These are phyloP conservation scores for Tympanoctomys barrerae DNA, from an alignment of 2,797 vertebrate species.

Conservation along the genomic window DNA sequence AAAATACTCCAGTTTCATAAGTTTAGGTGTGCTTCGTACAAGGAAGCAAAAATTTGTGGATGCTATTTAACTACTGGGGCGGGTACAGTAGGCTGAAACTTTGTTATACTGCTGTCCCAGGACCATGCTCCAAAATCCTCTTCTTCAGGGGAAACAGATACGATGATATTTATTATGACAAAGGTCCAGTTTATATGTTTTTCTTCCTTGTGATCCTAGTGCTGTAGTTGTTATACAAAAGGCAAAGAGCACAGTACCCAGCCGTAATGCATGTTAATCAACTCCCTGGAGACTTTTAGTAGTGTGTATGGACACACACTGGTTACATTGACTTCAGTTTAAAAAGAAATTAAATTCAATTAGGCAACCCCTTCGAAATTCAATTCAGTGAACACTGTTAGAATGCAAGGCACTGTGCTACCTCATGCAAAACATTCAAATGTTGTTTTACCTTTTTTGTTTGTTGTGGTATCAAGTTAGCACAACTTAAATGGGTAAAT, in stretches of 20 bases:
- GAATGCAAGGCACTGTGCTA: not conserved
- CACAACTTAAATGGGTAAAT: conserved; percentile 12
- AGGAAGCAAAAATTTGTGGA: conserved; percentile 5
- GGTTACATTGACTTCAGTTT: conserved; percentile 66
- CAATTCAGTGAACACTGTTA: conserved; percentile 56
- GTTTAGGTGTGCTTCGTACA: not conserved
- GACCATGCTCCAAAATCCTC: not conserved
- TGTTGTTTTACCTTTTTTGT: conserved; percentile 60
- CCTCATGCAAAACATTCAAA: conserved; percentile 19
- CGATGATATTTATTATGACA: not conserved
- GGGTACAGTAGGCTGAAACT: not conserved
- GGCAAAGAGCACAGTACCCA: conserved; percentile 19
- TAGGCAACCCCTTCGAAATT: conserved; percentile 64
- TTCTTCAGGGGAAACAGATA: conserved; percentile 5
- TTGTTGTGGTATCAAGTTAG: conserved; percentile 41
- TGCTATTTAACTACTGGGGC: not conserved
- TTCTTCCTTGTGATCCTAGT: not conserved
- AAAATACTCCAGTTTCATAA: conserved; percentile 2
- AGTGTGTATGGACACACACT: conserved; percentile 50
- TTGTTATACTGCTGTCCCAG: not conserved
- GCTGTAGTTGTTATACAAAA: conserved; percentile 38
- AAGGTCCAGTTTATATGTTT: not conserved
- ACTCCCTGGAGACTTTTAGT: conserved; percentile 58
- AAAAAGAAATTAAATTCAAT: conserved; percentile 72
- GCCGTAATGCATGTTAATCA: not conserved